Base-by-base conservation (phyloP, 2,888 invertebrate species). In the Anoplius nigerrimus region DNA sequence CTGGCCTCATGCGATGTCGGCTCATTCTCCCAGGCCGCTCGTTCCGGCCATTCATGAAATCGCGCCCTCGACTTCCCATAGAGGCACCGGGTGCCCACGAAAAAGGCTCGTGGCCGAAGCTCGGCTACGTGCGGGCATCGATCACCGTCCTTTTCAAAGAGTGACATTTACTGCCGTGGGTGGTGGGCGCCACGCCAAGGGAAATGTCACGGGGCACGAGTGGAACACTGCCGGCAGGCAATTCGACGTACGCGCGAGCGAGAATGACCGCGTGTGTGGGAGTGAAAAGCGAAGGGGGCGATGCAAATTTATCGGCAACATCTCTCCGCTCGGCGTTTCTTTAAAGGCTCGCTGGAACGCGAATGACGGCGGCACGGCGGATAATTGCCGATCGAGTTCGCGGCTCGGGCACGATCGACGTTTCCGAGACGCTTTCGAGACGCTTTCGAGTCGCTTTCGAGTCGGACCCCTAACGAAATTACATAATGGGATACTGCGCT, bases 161-260 rank as follows among this genome's bases (percentile, higher is more conserved):
- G 74, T 83, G 84, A 84, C 83, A 85, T 85, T 85, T 84, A 78
- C 77, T 84, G 70, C 76, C 78, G 82, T 83, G 82, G 84, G 82
- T 82, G 82, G 82, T 76, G 80, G 81, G 81, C 80, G 81, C 82
- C 81, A 78, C 79, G 80, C 76, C 79, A 71, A 74, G 75, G 78
- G 66, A 83, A 85, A 84, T 84, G 83, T 83, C 83, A 84, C 72
- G 76, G 79, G 74, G 75, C 75, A 76, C 48, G 13, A 34, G 48
- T 48, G 48, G 6, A 48, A 18, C 48, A 16, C 18, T 5, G 6
- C n/a, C 18, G 43, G 18, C 16, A 13, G 48, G 16, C 21, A 13
- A 56, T 72, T 65, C 68, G 70, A 5, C 56, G 69, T 69, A 66
- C 74, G 69, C 63, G 62, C 45, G 58, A 6, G 34, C 34, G 64